Percentiles rank a stretch among this genome's conserved stretches.
Evolutionary conservation across 2,888 invertebrate species (phyloP).

Genomic region (Marasmarcha lunaedactyla): DNA sequence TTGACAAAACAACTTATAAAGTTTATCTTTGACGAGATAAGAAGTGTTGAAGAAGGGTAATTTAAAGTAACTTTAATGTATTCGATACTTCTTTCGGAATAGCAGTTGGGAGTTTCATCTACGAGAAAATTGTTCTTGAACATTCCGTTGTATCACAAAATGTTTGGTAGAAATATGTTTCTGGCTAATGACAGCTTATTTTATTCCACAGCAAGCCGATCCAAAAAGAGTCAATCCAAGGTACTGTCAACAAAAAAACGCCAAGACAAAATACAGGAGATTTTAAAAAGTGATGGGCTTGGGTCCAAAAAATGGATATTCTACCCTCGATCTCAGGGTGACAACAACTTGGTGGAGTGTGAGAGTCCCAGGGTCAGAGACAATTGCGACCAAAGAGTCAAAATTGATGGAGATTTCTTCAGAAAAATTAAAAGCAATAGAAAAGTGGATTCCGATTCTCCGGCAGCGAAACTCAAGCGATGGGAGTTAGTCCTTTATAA

Average conservation of each 20-base stretch:
- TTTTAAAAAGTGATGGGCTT: conserved; percentile 48
- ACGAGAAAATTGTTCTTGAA: too few species aligned
- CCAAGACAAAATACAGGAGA: conserved; percentile 46
- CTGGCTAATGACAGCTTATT: too few species aligned
- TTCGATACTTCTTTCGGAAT: too few species aligned
- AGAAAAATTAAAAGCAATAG: conserved; percentile 46
- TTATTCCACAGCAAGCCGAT: too few species aligned
- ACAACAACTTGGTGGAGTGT: conserved; percentile 14
- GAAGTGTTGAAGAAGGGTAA: too few species aligned
- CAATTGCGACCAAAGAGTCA: conserved; percentile 45
- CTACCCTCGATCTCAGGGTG: conserved; percentile 33
- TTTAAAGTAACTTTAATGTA: too few species aligned
- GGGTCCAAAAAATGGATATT: conserved; percentile 56
- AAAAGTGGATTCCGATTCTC: conserved; percentile 43
- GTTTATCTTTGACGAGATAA: too few species aligned
- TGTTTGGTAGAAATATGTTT: too few species aligned
- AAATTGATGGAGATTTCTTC: conserved; percentile 50
- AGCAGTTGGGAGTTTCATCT: too few species aligned
- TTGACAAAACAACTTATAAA: too few species aligned
- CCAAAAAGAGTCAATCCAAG: conserved; percentile 20
- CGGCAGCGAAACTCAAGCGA: conserved; percentile 49
- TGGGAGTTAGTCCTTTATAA: conserved; percentile 59
- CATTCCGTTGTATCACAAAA: too few species aligned
- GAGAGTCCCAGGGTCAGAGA: conserved; percentile 25
- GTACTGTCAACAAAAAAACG: conserved; percentile 49